Percentiles rank a stretch among this genome's conserved stretches.
phyloP scores from a whole-genome alignment of 1,140 invertebrate species.

The Drosophila rufa region DNA sequence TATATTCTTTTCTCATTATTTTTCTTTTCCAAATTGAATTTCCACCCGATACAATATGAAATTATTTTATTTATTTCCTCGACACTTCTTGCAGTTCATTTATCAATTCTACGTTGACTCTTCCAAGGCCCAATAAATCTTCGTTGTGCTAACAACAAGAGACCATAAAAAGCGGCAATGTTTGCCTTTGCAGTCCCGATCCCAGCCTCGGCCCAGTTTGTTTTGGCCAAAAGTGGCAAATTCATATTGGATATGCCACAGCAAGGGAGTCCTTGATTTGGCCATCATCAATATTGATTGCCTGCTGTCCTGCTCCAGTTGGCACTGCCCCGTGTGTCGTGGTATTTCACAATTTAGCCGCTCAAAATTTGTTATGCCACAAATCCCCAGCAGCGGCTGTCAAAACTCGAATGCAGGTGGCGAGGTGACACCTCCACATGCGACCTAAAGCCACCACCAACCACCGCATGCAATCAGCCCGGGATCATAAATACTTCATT shows the following conservation, averaged over 20 bases:
- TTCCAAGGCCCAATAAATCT: slow-evolving; percentile 5
- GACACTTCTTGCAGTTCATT: neutral
- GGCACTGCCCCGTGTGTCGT: slow-evolving; percentile 12
- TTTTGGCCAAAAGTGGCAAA: slow-evolving; percentile 14
- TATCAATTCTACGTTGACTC: slow-evolving; percentile 4
- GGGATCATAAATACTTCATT: slow-evolving; percentile 79
- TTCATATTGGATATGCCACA: slow-evolving; percentile 20
- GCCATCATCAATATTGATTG: slow-evolving; percentile 52
- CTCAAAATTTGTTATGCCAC: slow-evolving; percentile 79
- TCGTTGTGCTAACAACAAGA: neutral
- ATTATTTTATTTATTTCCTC: neutral
- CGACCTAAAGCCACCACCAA: neutral
- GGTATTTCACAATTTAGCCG: slow-evolving; percentile 66
- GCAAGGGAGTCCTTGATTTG: slow-evolving; percentile 13
- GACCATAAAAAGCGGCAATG: neutral
- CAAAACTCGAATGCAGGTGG: slow-evolving; percentile 52
- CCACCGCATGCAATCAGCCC: slow-evolving; percentile 59
- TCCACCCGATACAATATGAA: no score
- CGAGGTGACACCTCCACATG: slow-evolving; percentile 33
- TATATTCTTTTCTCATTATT: no score
- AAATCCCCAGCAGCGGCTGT: slow-evolving; percentile 77
- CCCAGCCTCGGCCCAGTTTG: neutral
- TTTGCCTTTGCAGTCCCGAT: neutral
- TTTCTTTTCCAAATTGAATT: no score
- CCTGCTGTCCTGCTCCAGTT: slow-evolving; percentile 25